Evolutionary conservation across 2,797 vertebrate species (phyloP).

Genomic region (Monodelphis domestica): DNA sequence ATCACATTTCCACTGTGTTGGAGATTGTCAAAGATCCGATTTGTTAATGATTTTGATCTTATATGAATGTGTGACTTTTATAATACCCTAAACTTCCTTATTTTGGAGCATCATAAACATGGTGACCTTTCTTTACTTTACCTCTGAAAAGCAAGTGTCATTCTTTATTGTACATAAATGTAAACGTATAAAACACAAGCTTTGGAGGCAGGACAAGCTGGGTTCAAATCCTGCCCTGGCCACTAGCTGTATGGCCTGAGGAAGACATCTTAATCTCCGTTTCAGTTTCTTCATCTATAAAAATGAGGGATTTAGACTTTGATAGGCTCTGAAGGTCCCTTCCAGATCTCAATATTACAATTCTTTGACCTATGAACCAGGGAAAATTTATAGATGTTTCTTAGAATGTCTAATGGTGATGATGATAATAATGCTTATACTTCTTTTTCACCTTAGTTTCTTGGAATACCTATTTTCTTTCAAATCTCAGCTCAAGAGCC

Average conservation of each 20-base stretch:
- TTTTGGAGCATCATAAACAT: conserved; percentile 6
- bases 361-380: neutral
- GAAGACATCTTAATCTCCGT: neutral
- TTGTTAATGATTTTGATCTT: conserved; percentile 47
- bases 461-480: too few species aligned
- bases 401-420: neutral
- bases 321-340: neutral
- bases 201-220: neutral
- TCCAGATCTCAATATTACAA: neutral
- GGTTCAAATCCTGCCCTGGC: neutral
- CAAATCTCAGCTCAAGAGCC: too few species aligned
- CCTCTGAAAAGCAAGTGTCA: conserved; percentile 31
- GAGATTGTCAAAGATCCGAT: neutral
- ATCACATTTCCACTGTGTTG: accelerated
- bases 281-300: neutral
- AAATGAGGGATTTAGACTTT: neutral
- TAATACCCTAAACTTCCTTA: conserved; percentile 36
- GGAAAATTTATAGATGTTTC: conserved; percentile 40
- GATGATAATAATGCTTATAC: neutral
- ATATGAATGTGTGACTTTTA: conserved; percentile 39
- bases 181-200: neutral
- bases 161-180: conserved; percentile 40
- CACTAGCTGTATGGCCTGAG: neutral
- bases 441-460: too few species aligned
- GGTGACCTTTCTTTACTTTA: accelerated